Base-by-base conservation (phyloP, 2,888 invertebrate species). In the Watsonalla cultraria region DNA sequence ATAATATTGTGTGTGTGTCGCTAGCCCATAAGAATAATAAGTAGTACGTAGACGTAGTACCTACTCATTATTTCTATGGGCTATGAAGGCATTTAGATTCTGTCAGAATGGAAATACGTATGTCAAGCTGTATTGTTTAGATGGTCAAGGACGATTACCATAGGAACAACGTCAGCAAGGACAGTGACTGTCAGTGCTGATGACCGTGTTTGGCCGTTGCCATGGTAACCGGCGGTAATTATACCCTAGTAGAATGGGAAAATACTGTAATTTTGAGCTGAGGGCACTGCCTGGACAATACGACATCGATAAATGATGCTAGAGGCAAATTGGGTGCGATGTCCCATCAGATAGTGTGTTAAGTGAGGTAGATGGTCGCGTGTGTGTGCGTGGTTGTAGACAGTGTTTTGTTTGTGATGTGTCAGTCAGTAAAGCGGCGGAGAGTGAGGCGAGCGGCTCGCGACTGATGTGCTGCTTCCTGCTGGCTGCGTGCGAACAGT, bases 391-490 rank as follows among this genome's bases (percentile, higher is more conserved):
- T 48, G 45, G 35, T 37, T 47, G 34, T 47, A 33, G 47, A 45
- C 45, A 45, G 46, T 46, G 46, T 46, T 46, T 46, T 13, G 46
- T 14, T 14, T 0, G 46, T 14, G 15, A 34, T 48, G 48, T 35
- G 47, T 47, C 47, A 51, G 51, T 33, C 57, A 13, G 51, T 24
- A 53, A 45, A 53, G 33, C 48, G 45, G 42, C 46, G 48, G 52
- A 45, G 45, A 24, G 53, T 7, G 45, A 50, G 52, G 15, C 24
- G 46, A 47, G 45, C 8, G 46, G 33, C 33, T 39, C 35, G 33
- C 46, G 39, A 42, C 35, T 45, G 24, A 85, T 87, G 87, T 88
- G 88, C 65, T 86, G 88, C 66, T 55, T 84, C 51, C 51, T 87
- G 58, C 58, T 81, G 54, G 70, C 76, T 35, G 74, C 76, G 51